A percentile compares a stretch with the other conserved stretches of the same genome.
Evolutionary conservation across 1,140 invertebrate genomes (phyloP).

Genomic region (Drosophila kanapiae): DNA sequence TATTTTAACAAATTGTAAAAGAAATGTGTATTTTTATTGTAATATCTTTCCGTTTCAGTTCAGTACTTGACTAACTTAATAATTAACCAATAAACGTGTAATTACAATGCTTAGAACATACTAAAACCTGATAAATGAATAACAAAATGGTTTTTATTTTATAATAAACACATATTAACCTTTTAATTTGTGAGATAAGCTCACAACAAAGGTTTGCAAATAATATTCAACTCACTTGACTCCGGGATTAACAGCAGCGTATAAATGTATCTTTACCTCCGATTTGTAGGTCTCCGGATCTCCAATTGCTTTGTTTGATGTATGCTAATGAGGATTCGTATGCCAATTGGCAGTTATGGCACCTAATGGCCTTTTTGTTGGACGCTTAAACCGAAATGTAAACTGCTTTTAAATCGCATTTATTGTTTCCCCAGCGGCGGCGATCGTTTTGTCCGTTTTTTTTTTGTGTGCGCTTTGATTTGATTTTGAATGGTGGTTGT

Average conservation of each 20-base stretch:
- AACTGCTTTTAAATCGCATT: slow-evolving; percentile 74
- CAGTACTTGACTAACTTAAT: neutral
- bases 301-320: slow-evolving; percentile 43
- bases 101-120: too few relatives aligned
- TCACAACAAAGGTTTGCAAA: neutral
- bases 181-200: slow-evolving; percentile 9
- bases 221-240: slow-evolving; percentile 44
- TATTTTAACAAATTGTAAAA: neutral
- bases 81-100: neutral
- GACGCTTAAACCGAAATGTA: slow-evolving; percentile 55
- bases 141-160: too few relatives aligned
- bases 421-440: slow-evolving; percentile 54
- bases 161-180: neutral
- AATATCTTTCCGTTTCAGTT: too few relatives aligned
- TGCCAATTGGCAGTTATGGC: slow-evolving; percentile 63
- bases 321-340: slow-evolving; percentile 67
- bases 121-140: neutral
- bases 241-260: slow-evolving; percentile 9
- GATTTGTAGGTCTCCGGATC: neutral
- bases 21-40: too few relatives aligned
- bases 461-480: slow-evolving; percentile 40
- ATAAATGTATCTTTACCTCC: slow-evolving; percentile 13
- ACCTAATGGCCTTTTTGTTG: slow-evolving; percentile 58
- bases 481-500: slow-evolving; percentile 48
- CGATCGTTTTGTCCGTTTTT: slow-evolving; percentile 63